These are phyloP conservation scores for Orchesellides sinensis DNA, from an alignment of 2,888 invertebrate species.

Conservation along the genomic window DNA sequence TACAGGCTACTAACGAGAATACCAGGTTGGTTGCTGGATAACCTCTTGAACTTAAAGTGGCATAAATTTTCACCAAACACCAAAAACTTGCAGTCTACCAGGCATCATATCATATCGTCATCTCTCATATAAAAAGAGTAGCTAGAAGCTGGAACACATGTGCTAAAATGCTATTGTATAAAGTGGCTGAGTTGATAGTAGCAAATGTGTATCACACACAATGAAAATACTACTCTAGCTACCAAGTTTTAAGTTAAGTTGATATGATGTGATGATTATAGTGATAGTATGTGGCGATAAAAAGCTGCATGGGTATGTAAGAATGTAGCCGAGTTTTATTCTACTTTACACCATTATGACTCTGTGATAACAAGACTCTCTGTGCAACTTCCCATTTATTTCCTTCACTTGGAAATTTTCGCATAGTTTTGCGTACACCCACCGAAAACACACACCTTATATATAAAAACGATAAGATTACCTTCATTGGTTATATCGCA, in stretches of 20 bases:
- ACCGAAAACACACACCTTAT: no score
- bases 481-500: no score
- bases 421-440: neutral
- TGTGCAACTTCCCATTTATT: neutral
- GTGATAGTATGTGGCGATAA: neutral
- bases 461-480: no score
- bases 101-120: neutral
- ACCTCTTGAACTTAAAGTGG: constrained; percentile 22
- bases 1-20: neutral
- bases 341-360: no score
- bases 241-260: no score
- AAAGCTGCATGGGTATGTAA: neutral
- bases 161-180: neutral
- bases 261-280: neutral
- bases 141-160: neutral
- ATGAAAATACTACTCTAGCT: no score
- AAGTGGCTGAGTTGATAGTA: no score
- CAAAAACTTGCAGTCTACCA: neutral
- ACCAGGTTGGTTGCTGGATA: constrained; percentile 3
- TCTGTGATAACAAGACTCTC: neutral
- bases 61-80: constrained; percentile 17
- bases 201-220: no score
- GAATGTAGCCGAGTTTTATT: no score
- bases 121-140: neutral
- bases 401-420: neutral